Base-by-base conservation (phyloP, 2,113 vertebrate genomes). In the Clupea harengus region DNA sequence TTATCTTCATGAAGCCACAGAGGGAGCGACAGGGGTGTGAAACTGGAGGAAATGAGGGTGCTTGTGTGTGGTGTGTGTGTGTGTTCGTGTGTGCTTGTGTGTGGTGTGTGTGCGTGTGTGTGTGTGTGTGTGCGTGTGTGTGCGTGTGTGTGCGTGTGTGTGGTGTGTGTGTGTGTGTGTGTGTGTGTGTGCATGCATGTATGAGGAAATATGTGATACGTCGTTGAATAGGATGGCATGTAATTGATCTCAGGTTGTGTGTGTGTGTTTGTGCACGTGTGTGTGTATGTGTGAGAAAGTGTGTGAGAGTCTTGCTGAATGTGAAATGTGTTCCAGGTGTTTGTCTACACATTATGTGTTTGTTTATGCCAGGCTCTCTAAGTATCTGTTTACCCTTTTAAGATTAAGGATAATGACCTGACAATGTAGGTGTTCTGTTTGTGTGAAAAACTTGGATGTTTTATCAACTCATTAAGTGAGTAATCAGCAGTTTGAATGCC, bases 1-100 rank as follows among this genome's bases (percentile, higher is more conserved):
- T 89, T 25, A 89, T 91, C 92, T 91, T 87, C 89, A 89, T 86
- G 64, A 89, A 80, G 60, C 86, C 89, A 88, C 88, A 50, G 81
- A 87, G 85, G 88, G 87, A 87, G 82, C 82, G 4, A 84, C 22
- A 7, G 80, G 85, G 90, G 87, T 91, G 87, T 90, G 88, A 88
- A 87, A 80, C 86, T 82, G 81, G 78, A 84, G 81, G 78, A 82
- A 83, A 85, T 88, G 39, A 57, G 81, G 47, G 47, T 49, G 47
- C 13, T 32, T 15, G 84, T 50, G 64, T 50, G 81, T 82, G 57
- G 85, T 75, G 82, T 75, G 82, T 67, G n/a, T 25, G 64, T 25
- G n/a, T 25, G 64, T 25, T n/a, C 6, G n/a, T 67, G 64, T 67
- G 25, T 78, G 72, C 39, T 28, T 78, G 72, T 39, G 11, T 78